Conservation (phyloP, 2,797 vertebrate genomes). For the Poecilia velifera region DNA sequence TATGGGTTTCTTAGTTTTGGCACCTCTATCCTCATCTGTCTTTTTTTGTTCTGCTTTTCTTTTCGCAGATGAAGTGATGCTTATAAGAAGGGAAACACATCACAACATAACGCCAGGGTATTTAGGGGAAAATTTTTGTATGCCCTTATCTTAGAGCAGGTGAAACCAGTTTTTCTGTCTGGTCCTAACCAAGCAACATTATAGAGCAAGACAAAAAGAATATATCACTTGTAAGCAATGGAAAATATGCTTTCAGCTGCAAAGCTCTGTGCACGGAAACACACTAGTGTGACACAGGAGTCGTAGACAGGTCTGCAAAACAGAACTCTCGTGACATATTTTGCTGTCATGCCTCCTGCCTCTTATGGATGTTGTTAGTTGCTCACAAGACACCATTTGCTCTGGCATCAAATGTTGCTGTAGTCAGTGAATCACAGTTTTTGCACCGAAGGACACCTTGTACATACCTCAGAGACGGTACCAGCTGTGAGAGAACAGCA, state of each 20-base stretch:
- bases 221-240: background rate
- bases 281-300: background rate
- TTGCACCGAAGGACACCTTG: constrained; percentile 17
- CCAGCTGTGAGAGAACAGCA: constrained; percentile 14
- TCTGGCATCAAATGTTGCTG: constrained; percentile 7
- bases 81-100: constrained; percentile 31
- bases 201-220: background rate
- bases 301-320: background rate
- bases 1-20: constrained; percentile 57
- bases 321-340: background rate
- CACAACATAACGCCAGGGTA: constrained; percentile 13
- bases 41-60: constrained; percentile 31
- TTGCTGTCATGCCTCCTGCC: constrained; percentile 7
- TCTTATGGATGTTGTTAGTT: constrained; percentile 9
- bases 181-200: background rate
- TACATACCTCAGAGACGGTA: constrained; percentile 15
- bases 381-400: constrained; percentile 10
- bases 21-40: constrained; percentile 50
- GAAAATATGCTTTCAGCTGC: background rate
- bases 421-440: constrained; percentile 13
- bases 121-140: background rate
- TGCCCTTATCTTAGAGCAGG: background rate
- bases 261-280: background rate
- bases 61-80: constrained; percentile 23
- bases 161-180: background rate